phyloP scores from a whole-genome alignment of 1,140 invertebrate genomes.

The Drosophila carrolli region DNA sequence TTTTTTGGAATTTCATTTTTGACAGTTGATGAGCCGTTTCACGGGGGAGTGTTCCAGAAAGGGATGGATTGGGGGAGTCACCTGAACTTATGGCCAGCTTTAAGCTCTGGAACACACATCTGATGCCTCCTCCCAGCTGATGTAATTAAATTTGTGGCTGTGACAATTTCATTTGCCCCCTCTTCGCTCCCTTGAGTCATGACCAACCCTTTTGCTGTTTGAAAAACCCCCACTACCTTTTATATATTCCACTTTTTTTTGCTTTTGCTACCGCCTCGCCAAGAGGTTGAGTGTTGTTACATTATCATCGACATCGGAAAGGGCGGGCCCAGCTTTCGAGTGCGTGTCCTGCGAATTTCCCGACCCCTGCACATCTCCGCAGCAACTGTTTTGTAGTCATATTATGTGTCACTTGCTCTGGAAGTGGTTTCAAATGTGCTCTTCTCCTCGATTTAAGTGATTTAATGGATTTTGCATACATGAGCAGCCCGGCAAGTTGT shows the following conservation, averaged over 20 bases:
- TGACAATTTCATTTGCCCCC: constrained; percentile 68
- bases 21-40: constrained; percentile 60
- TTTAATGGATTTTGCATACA: constrained; percentile 83
- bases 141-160: constrained; percentile 79
- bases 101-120: constrained; percentile 8
- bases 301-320: constrained; percentile 73
- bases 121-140: constrained; percentile 15
- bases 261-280: no score
- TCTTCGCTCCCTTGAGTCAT: constrained; percentile 20
- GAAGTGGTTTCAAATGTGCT: constrained; percentile 74
- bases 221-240: constrained; percentile 12
- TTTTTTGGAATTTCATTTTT: constrained; percentile 75
- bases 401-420: constrained; percentile 73
- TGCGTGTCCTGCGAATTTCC: constrained; percentile 48
- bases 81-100: constrained; percentile 35
- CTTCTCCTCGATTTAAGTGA: constrained; percentile 61
- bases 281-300: constrained; percentile 76
- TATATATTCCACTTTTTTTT: constrained; percentile 18
- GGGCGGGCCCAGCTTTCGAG: constrained; percentile 34
- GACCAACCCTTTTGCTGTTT: constrained; percentile 70
- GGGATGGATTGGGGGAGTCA: constrained; percentile 5
- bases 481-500: constrained; percentile 56
- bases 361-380: constrained; percentile 44
- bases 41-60: not conserved
- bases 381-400: constrained; percentile 73